Evolutionary conservation across 2,888 invertebrate genomes (phyloP), one percentile per base, ranked within the genome.

Genomic region (Cheilosia vernalis): DNA sequence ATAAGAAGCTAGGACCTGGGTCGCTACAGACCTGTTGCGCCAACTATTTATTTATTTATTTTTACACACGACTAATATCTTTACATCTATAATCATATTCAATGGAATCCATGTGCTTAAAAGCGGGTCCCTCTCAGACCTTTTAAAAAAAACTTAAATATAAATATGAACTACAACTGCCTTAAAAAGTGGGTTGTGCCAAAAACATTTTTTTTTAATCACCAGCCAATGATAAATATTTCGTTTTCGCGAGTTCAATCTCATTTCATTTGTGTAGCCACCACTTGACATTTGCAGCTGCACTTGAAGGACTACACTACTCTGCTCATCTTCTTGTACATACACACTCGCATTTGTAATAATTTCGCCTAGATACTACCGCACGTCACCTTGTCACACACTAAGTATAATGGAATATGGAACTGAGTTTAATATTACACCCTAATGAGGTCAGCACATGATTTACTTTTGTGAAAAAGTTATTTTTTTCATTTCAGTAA

Each of bases 371-470:
- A 67, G 55, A 61, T 33, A 44, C 63, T 6, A 27, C n/a, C 27
- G 10, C 30, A 42, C 30, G 27, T 51, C 55, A 73, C 47, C 63
- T 72, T 61, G 60, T 47, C 44, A 37, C 44, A n/a, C 6, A 30
- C 55, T 47, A 73, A 73, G 63, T 56, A 60, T 56, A 60, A 72
- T 61, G 51, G 27, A 72, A 49, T 53, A 63, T 72, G 72, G 55
- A 58, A 58, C 47, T 27, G 40, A 40, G 33, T 66, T 64, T 73
- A 55, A 24, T 33, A 63, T 63, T 44, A 61, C 53, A 33, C 33
- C 63, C 63, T 44, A 76, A 60, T 76, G 76, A 60, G 76, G 76
- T 67, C 76, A 67, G 76, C 66, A 42, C 51, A 51, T 51, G 51
- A 51, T 67, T 66, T 64, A 19, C 47, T 55, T 74, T 74, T 49